Evolutionary conservation across 1,140 invertebrate species (phyloP), one percentile per base, ranked within the genome.

Genomic region (Solenopsis fugax): DNA sequence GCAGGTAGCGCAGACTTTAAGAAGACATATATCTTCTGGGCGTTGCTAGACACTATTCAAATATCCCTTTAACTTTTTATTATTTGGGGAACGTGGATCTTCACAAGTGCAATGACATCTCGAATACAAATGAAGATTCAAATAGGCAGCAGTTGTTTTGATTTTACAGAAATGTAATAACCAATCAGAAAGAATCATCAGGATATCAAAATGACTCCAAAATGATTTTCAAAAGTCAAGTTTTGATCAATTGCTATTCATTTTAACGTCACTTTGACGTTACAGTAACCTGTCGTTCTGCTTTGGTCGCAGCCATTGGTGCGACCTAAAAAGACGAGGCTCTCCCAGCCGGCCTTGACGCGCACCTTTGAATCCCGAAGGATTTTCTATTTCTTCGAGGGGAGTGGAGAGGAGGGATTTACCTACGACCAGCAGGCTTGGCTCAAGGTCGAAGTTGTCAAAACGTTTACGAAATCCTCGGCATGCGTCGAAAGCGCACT

Each of bases 391-490:
- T 56, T 1, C 41, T 37, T 50, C 1, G 29, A 21, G 21, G 0
- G 12, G 4, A 3, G 41, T 29, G 41, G 41, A 41, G 41, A 41
- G 4, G 4, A 41, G 41, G 6, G 58, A 12, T 73, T 75, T 86
- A 89, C 82, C 73, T 81, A 29, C 50, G 29, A 37, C 18, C 48
- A 56, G 54, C 58, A 58, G 41, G 56, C 16, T 86, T 18, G 65
- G n/a, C 10, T 73, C 76, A 89, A 88, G 62, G 92, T 93, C 90
- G 90, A 93, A 77, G 18, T 58, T 88, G 77, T 41, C 50, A 62
- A 82, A 89, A 89, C 9, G 41, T 2, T 73, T 84, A 18, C 13
- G 21, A 50, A 60, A 37, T 45, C 34, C 34, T 84, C 45, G 34
- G 29, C 54, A 48, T 73, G 7, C 13, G 9, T 34, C 4, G 41